phyloP scores from a whole-genome alignment of 2,888 invertebrate genomes.

The Lepidochitona cinerea region DNA sequence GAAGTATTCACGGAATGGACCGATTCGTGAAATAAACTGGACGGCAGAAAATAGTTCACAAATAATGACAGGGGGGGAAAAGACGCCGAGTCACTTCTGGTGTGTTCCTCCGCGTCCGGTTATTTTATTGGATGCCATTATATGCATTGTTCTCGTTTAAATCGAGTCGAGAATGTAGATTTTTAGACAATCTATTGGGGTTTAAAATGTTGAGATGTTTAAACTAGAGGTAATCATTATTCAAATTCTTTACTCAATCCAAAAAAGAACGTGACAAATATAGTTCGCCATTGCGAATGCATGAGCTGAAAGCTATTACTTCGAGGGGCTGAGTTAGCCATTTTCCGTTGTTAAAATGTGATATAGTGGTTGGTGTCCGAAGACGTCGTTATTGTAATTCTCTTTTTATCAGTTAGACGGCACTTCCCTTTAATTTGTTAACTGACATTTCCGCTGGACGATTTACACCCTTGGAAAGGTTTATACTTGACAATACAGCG shows the following conservation, averaged over 20 bases:
- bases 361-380: background rate
- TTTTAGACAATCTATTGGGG: no score
- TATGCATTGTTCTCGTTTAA: background rate
- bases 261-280: background rate
- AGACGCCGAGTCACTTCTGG: background rate
- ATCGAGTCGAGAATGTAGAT: no score
- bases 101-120: background rate
- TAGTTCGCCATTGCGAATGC: background rate
- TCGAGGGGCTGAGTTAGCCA: background rate
- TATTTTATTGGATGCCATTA: background rate
- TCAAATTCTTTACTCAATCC: background rate
- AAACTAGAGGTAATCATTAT: background rate
- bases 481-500: no score
- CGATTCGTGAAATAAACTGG: no score
- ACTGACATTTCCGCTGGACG: background rate
- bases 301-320: background rate
- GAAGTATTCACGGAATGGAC: no score
- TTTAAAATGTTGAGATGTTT: background rate
- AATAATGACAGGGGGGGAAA: background rate
- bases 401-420: background rate
- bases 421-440: background rate
- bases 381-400: background rate
- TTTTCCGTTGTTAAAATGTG: background rate
- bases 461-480: no score
- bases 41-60: background rate